phyloP scores from a whole-genome alignment of 2,888 invertebrate genomes.

The Cynaeus angustus region DNA sequence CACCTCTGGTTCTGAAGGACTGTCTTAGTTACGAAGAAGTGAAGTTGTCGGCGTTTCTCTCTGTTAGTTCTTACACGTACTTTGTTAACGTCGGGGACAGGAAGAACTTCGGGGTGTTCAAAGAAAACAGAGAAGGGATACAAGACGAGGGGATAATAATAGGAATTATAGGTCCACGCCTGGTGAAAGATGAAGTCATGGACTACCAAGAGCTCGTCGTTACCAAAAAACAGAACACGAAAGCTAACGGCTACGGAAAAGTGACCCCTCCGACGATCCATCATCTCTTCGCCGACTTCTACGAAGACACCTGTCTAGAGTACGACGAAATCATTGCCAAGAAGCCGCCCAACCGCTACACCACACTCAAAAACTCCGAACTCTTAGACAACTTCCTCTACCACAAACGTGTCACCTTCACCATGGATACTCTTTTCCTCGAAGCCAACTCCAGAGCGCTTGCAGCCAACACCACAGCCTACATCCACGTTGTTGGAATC shows the following conservation, averaged over 20 bases:
- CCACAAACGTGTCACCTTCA: constrained; percentile 73
- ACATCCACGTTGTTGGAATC: constrained; percentile 79
- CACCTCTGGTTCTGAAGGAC: constrained; percentile 71
- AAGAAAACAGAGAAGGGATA: constrained; percentile 69
- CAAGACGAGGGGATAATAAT: constrained; percentile 72
- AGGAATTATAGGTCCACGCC: constrained; percentile 74
- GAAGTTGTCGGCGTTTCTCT: constrained; percentile 75
- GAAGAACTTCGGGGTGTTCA: constrained; percentile 72
- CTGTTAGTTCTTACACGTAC: constrained; percentile 74
- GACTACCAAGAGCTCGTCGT: constrained; percentile 78
- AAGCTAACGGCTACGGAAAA: constrained; percentile 71
- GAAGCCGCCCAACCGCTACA: constrained; percentile 39
- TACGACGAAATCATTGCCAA: constrained; percentile 45
- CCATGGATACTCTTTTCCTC: constrained; percentile 77
- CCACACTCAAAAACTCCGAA: constrained; percentile 44
- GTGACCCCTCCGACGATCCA: constrained; percentile 52
- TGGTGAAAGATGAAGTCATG: constrained; percentile 74
- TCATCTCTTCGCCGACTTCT: constrained; percentile 61
- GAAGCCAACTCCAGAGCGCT: constrained; percentile 77
- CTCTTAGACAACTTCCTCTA: constrained; percentile 65
- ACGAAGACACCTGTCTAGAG: constrained; percentile 54
- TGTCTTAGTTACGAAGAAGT: constrained; percentile 77
- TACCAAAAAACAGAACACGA: constrained; percentile 68
- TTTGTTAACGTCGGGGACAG: constrained; percentile 76
- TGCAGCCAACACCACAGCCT: constrained; percentile 74